Evolutionary conservation across 2,113 vertebrate genomes (phyloP).

Genomic region (Lamprotornis superbus): DNA sequence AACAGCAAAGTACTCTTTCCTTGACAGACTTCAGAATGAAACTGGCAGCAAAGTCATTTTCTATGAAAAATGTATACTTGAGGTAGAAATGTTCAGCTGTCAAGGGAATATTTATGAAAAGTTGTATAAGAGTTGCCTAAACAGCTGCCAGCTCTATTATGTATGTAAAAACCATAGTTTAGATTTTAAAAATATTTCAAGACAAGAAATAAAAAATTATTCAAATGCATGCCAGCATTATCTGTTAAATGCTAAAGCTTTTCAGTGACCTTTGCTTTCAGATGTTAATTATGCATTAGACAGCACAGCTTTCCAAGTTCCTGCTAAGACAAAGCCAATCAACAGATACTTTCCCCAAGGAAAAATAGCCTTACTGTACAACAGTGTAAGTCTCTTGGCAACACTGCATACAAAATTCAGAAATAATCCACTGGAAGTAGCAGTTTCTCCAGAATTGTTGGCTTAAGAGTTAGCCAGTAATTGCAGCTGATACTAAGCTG

Average conservation of each 20-base stretch:
- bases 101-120: neutral
- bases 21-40: neutral
- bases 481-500: neutral
- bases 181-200: neutral
- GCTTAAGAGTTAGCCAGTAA: neutral
- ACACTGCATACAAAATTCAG: neutral
- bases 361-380: neutral
- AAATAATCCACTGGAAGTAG: slow-evolving; percentile 18
- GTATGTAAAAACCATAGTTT: accelerated
- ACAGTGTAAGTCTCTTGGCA: neutral
- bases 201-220: neutral
- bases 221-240: neutral
- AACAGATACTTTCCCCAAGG: neutral
- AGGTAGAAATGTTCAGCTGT: neutral
- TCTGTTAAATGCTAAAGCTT: neutral
- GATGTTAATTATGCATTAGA: neutral
- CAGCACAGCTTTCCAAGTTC: neutral
- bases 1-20: neutral
- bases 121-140: neutral
- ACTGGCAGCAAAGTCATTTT: neutral
- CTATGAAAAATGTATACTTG: neutral
- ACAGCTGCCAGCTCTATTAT: neutral
- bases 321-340: neutral
- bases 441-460: neutral
- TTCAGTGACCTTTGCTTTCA: slow-evolving; percentile 2